Percentiles rank a stretch among this genome's conserved stretches.
phyloP scores from a whole-genome alignment of 1,140 invertebrate species.

The Cyphomyrmex costatus region DNA sequence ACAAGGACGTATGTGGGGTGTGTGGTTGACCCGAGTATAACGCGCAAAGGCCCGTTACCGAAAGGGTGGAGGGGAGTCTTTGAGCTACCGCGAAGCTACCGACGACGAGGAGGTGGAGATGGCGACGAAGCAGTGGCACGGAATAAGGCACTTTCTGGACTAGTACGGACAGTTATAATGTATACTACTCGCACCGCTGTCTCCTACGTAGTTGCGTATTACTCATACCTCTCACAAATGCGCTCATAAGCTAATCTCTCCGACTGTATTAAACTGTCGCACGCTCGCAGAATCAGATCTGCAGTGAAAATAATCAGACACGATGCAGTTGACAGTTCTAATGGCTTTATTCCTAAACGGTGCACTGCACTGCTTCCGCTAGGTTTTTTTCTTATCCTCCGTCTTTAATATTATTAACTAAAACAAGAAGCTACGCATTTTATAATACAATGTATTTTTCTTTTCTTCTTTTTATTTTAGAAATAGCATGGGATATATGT shows the following conservation, averaged over 20 bases:
- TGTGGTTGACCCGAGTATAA: conserved; percentile 55
- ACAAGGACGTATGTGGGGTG: conserved; percentile 37
- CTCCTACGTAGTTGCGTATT: conserved; percentile 1
- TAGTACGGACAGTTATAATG: conserved; percentile 43
- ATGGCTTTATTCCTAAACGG: conserved; percentile 14
- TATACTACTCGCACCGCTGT: conserved; percentile 23
- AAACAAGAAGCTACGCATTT: neutral
- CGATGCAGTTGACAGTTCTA: neutral
- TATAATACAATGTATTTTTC: neutral
- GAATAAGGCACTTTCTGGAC: conserved; percentile 33
- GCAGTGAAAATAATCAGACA: neutral
- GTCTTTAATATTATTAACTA: neutral
- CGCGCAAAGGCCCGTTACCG: conserved; percentile 47
- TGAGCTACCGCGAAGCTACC: conserved; percentile 56
- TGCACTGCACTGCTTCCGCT: neutral
- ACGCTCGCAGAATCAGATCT: conserved; percentile 9
- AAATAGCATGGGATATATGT: neutral
- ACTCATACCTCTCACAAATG: conserved; percentile 24
- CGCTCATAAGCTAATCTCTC: conserved; percentile 24
- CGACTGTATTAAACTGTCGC: conserved; percentile 4
- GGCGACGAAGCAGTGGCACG: neutral
- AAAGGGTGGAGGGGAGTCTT: neutral
- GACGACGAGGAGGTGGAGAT: neutral
- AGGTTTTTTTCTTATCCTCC: neutral
- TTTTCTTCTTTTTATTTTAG: neutral